Conservation (phyloP, 2,888 invertebrate species). For the Metopia argyrocephala region DNA sequence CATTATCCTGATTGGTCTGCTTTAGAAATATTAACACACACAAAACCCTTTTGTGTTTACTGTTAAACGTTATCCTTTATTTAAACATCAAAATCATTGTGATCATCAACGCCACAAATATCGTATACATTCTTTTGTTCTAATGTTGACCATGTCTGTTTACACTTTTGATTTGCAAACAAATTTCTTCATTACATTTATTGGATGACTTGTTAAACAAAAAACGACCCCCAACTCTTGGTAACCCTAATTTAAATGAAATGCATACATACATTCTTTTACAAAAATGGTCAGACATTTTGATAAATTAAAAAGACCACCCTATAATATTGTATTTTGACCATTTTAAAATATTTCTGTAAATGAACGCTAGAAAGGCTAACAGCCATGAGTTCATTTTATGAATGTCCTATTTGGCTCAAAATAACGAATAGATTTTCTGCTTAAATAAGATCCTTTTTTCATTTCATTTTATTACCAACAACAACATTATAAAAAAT, state of each 20-base stretch:
- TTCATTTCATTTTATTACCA: background rate
- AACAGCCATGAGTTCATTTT: background rate
- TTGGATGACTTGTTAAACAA: slow-evolving; percentile 62
- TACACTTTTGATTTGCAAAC: slow-evolving; percentile 62
- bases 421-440: background rate
- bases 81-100: slow-evolving; percentile 39
- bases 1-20: slow-evolving; percentile 61
- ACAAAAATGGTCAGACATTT: slow-evolving; percentile 36
- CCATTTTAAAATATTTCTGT: slow-evolving; percentile 23
- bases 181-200: slow-evolving; percentile 63
- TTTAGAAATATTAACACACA: background rate
- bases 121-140: background rate
- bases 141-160: slow-evolving; percentile 57
- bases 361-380: slow-evolving; percentile 27
- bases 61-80: slow-evolving; percentile 58
- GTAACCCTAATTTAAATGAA: background rate
- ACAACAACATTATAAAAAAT: background rate
- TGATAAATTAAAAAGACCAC: slow-evolving; percentile 57
- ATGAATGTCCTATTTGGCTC: background rate
- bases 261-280: background rate
- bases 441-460: background rate
- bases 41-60: slow-evolving; percentile 39
- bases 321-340: slow-evolving; percentile 11
- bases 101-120: slow-evolving; percentile 20
- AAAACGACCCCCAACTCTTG: background rate